A percentile compares a stretch with the other conserved stretches of the same genome.
These are phyloP conservation scores for Plestiodon gilberti DNA, from an alignment of 2,113 vertebrate species.

Conservation along the genomic window DNA sequence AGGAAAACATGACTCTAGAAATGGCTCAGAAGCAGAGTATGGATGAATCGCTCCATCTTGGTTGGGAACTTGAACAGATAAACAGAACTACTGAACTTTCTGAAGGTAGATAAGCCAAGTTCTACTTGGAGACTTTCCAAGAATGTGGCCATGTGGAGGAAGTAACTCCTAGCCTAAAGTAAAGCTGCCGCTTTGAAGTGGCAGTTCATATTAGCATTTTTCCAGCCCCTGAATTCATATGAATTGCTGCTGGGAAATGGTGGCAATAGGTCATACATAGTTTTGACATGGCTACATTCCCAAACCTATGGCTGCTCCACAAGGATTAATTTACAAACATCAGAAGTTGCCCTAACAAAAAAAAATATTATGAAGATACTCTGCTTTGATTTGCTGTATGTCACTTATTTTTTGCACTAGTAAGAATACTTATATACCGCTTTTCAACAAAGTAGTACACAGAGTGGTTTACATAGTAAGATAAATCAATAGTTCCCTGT, in stretches of 20 bases:
- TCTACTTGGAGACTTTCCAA: neutral
- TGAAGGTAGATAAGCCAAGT: constrained; percentile 79
- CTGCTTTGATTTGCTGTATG: neutral
- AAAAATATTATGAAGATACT: neutral
- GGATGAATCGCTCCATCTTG: constrained; percentile 97
- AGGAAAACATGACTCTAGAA: constrained; percentile 96
- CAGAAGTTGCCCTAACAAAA: neutral
- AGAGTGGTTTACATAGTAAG: too few relatives aligned
- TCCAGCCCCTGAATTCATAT: neutral
- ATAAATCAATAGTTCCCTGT: too few relatives aligned
- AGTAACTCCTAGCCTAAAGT: neutral
- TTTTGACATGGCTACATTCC: neutral
- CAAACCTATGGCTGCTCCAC: neutral
- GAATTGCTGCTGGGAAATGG: neutral
- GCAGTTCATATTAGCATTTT: neutral
- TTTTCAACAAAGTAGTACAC: too few relatives aligned
- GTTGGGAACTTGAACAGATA: constrained; percentile 98
- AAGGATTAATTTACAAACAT: neutral
- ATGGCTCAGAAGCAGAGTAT: constrained; percentile 99
- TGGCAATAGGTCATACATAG: neutral
- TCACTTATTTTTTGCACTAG: neutral
- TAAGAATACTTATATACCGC: too few relatives aligned
- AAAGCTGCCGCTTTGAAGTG: neutral
- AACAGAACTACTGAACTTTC: constrained; percentile 91
- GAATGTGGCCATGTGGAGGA: neutral